Percentiles rank a stretch among this genome's conserved stretches.
These are phyloP conservation scores for Leucania comma DNA, from an alignment of 2,888 invertebrate genomes.

Conservation along the genomic window DNA sequence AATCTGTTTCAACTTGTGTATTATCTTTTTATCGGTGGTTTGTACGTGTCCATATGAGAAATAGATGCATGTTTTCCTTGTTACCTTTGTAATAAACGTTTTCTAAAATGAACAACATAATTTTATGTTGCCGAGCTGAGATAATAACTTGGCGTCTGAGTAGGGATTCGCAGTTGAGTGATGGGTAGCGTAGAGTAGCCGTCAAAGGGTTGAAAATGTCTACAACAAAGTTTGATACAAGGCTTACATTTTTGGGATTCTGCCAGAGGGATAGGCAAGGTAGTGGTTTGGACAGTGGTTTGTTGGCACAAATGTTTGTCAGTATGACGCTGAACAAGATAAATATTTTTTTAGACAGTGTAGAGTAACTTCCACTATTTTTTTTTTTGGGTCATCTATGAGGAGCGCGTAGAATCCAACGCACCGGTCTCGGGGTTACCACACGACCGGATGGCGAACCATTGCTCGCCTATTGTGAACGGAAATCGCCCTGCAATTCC, in stretches of 20 bases:
- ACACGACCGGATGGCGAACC: no score
- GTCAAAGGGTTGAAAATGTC: conserved; percentile 16
- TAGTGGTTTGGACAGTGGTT: neutral
- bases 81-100: conserved; percentile 1
- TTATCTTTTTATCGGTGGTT: conserved; percentile 30
- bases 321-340: neutral
- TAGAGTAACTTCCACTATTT: neutral
- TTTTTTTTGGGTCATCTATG: no score
- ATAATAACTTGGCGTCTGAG: conserved; percentile 14
- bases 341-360: neutral
- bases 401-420: no score
- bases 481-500: no score
- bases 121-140: conserved; percentile 1
- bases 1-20: conserved; percentile 21
- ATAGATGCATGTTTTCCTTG: conserved; percentile 28
- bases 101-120: conserved; percentile 4
- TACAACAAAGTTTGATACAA: conserved; percentile 8
- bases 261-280: neutral
- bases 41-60: conserved; percentile 43
- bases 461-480: no score
- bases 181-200: neutral
- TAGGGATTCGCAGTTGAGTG: conserved; percentile 17
- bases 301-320: neutral
- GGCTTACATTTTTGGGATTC: conserved; percentile 14
- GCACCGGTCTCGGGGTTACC: no score